Evolutionary conservation across 1,140 invertebrate species (phyloP).

Genomic region (Drosophila takahashii): DNA sequence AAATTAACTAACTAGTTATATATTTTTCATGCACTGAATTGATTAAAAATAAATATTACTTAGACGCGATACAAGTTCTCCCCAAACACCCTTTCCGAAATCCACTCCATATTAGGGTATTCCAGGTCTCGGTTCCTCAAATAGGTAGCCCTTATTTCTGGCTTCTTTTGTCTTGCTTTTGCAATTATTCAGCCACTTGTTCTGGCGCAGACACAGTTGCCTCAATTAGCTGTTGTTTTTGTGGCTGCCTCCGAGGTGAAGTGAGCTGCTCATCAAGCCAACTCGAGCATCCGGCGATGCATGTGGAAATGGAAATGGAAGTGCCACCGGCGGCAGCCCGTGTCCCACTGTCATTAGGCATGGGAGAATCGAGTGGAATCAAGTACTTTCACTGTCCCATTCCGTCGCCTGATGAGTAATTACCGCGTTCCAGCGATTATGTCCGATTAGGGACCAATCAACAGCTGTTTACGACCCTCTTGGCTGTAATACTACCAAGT

Average conservation of each 20-base stretch:
- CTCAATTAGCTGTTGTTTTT: conserved; percentile 61
- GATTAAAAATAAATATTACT: too few relatives aligned
- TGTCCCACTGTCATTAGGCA: conserved; percentile 21
- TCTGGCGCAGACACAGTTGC: conserved; percentile 42
- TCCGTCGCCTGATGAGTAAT: conserved; percentile 16
- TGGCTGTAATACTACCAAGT: background rate
- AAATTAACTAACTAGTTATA: too few relatives aligned
- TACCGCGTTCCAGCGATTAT: conserved; percentile 4
- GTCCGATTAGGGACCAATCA: conserved; percentile 19
- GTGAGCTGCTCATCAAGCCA: conserved; percentile 40
- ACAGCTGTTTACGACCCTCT: conserved; percentile 21
- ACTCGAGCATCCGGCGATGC: conserved; percentile 53
- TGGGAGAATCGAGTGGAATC: background rate
- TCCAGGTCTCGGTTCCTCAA: background rate
- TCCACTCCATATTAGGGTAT: background rate
- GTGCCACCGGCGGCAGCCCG: conserved; percentile 12
- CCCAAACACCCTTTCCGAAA: too few relatives aligned
- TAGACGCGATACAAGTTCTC: too few relatives aligned
- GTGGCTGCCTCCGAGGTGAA: conserved; percentile 12
- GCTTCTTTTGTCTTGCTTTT: conserved; percentile 21
- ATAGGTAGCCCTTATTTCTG: background rate
- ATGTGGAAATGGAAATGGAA: conserved; percentile 6
- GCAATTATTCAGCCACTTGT: conserved; percentile 57
- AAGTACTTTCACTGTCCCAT: conserved; percentile 23
- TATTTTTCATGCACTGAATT: too few relatives aligned